Evolutionary conservation across 1,140 invertebrate genomes (phyloP).

Genomic region (Acromyrmex heyeri): DNA sequence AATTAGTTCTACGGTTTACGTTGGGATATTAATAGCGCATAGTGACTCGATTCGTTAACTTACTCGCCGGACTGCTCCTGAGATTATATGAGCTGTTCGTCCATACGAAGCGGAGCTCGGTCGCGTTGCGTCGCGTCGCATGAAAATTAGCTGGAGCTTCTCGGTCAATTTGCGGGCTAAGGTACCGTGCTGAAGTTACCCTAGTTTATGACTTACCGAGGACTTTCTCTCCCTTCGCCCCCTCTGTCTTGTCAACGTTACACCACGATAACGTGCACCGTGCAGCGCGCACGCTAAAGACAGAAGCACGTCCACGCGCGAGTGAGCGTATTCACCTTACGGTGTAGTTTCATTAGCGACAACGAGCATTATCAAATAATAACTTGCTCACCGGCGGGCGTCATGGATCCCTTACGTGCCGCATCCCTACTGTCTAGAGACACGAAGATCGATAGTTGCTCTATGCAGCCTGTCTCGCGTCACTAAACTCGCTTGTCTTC

Average conservation of each 20-base stretch:
- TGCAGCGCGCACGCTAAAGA: neutral
- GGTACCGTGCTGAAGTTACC: constrained; percentile 68
- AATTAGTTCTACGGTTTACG: constrained; percentile 61
- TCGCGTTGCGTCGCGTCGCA: constrained; percentile 13
- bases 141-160: constrained; percentile 71
- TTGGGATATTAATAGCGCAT: constrained; percentile 63
- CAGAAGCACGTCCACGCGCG: constrained; percentile 23
- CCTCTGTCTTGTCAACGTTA: neutral
- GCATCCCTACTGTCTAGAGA: constrained; percentile 34
- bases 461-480: constrained; percentile 4
- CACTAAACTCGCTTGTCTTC: constrained; percentile 22
- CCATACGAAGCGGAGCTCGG: neutral
- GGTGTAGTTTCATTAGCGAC: constrained; percentile 69
- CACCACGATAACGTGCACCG: constrained; percentile 59
- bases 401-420: constrained; percentile 52
- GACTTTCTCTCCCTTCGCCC: constrained; percentile 15
- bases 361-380: constrained; percentile 74
- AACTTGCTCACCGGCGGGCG: constrained; percentile 48
- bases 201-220: constrained; percentile 69
- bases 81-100: constrained; percentile 63
- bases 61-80: constrained; percentile 11
- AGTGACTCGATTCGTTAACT: constrained; percentile 56
- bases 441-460: constrained; percentile 52
- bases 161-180: constrained; percentile 72
- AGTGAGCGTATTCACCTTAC: constrained; percentile 27